Conservation (phyloP, 2,113 vertebrate genomes). For the Malurus melanocephalus region DNA sequence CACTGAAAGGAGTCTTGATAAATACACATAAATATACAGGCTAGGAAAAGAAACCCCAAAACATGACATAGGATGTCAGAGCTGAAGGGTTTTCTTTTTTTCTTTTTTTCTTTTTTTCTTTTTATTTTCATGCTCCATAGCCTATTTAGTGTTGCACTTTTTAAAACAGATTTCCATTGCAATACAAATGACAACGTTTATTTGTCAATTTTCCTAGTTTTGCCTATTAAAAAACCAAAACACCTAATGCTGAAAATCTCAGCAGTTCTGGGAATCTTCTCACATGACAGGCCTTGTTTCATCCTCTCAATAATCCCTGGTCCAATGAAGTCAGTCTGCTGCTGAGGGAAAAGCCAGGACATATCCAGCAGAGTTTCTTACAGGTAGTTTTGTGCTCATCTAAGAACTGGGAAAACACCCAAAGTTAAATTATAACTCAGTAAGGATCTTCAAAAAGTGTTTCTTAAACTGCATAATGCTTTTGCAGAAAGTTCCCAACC, state of each 20-base stretch:
- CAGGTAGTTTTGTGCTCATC: neutral
- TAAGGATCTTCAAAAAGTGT: neutral
- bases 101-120: neutral
- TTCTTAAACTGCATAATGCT: neutral
- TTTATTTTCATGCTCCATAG: neutral
- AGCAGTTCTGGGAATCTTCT: neutral
- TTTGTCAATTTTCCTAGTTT: neutral
- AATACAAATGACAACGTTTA: neutral
- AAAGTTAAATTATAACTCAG: neutral
- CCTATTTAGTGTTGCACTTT: neutral
- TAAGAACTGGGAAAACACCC: neutral
- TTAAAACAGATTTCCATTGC: neutral
- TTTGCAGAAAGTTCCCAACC: neutral
- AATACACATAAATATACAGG: neutral
- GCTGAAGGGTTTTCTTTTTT: neutral
- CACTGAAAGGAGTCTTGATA: neutral
- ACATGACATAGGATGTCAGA: neutral
- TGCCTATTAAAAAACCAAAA: neutral
- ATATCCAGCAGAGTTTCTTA: neutral
- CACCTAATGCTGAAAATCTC: neutral
- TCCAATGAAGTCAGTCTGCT: neutral
- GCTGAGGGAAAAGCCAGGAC: neutral
- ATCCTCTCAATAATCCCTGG: neutral
- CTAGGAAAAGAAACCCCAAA: neutral
- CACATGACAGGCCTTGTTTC: neutral